Base-by-base conservation (phyloP, 2,888 invertebrate species). In the Sinohyriopsis cumingii region DNA sequence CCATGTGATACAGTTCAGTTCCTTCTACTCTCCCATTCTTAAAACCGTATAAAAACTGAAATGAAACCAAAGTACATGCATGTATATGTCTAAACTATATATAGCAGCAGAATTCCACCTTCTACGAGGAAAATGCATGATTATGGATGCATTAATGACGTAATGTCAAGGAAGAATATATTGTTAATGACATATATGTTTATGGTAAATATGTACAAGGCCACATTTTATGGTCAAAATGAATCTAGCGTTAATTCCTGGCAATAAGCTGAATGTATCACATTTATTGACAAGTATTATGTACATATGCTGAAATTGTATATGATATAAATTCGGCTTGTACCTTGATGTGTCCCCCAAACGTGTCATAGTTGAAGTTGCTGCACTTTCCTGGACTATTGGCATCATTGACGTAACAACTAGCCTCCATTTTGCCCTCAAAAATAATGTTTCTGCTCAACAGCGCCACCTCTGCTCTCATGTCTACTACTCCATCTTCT, bases 311-410 rank as follows among this genome's bases (percentile, higher is more conserved):
- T 45, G 45, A 45, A 45, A 3, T 15, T 15, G 2, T 45, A 12
- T 15, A 2, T 33, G 33, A 45, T 54, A 15, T 22, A 45, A 45
- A 54, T 5, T 54, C n/a, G 6, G 25, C 59, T 20, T 57, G 0
- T 73, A 84, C 85, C 78, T 77, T 83, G 12, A 80, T 71, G 25
- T 83, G 84, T 18, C 84, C 85, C 1, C 85, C 85, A 68, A 80
- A 84, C 5, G 83, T 84, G 66, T 84, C 84, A 25, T 70, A 55
- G 15, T 66, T 57, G 45, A 74, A 78, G 54, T 69, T 72, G 18
- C 70, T 54, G 54, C 67, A 80, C 15, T 67, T 62, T 4, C 75
- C 59, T 56, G 79, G 79, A 72, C 79, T 78, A 15, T 72, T 71
- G 64, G 81, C 81, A 20, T 60, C 59, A 12, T 61, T 5, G 4